Percentiles rank a stretch among this genome's conserved stretches.
phyloP scores from a whole-genome alignment of 2,113 vertebrate genomes.

The Podocnemis expansa region DNA sequence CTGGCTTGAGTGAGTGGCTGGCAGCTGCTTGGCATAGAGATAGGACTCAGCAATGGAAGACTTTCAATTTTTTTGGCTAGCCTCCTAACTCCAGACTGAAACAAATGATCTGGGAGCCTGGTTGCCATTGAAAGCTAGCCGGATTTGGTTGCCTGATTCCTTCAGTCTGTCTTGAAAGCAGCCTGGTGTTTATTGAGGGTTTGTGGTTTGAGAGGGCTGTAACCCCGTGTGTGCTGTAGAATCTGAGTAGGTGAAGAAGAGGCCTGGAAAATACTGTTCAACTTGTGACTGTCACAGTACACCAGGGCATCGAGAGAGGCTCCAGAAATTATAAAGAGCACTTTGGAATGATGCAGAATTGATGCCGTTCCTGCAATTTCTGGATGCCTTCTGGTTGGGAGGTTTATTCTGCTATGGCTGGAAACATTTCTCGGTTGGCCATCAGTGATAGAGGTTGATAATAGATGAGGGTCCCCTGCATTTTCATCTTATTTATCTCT shows the following conservation, averaged over 20 bases:
- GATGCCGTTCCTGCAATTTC: fast-evolving
- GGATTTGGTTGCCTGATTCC: neutral
- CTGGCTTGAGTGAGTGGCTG: neutral
- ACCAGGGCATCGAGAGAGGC: too few relatives aligned
- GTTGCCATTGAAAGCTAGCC: neutral
- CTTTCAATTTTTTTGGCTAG: neutral
- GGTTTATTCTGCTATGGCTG: neutral
- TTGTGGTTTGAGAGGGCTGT: neutral
- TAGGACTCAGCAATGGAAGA: neutral
- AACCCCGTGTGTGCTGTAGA: neutral
- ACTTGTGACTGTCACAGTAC: neutral
- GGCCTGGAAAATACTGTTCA: neutral
- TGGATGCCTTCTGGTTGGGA: too few relatives aligned
- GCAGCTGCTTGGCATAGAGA: neutral
- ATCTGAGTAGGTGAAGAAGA: neutral
- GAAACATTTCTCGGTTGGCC: neutral
- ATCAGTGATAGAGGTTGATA: neutral
- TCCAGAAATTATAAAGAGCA: neutral
- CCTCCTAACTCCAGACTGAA: neutral
- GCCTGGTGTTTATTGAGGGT: neutral
- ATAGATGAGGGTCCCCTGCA: neutral
- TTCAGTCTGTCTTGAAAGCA: neutral
- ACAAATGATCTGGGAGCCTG: neutral
- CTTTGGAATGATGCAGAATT: neutral
- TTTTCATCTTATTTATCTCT: neutral